Percentiles rank a stretch among this genome's conserved stretches.
Conservation (phyloP, 2,113 vertebrate species). For the Colius striatus region DNA sequence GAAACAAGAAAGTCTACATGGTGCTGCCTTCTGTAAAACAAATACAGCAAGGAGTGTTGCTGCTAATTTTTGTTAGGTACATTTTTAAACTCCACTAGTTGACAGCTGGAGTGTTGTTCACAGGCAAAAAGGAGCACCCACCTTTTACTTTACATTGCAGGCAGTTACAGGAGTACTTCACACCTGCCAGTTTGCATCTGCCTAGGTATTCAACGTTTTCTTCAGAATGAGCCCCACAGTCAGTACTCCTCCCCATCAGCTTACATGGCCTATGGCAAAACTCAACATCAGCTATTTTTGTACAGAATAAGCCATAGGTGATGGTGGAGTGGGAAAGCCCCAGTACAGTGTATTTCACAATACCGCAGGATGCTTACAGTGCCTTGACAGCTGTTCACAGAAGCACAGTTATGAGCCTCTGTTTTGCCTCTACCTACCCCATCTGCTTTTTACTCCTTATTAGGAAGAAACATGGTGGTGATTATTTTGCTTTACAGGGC, state of each 20-base stretch:
- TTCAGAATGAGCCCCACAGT: neutral
- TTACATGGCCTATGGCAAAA: neutral
- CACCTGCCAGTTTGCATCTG: constrained; percentile 63
- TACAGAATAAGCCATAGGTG: neutral
- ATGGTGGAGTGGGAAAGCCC: neutral
- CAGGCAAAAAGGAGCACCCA: neutral
- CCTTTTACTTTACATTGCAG: neutral
- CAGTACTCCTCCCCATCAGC: neutral
- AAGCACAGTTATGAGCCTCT: neutral
- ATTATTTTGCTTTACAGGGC: neutral
- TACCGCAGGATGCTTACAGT: neutral
- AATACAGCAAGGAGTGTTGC: neutral
- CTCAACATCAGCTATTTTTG: constrained; percentile 26
- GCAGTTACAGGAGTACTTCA: constrained; percentile 42
- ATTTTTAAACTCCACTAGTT: neutral
- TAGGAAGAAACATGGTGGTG: constrained; percentile 7
- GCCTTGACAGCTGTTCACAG: constrained; percentile 29
- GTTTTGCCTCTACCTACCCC: constrained; percentile 14
- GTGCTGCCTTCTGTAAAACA: neutral
- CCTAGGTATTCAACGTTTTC: neutral
- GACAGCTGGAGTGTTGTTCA: neutral
- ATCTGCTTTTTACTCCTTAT: neutral
- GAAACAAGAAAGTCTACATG: neutral
- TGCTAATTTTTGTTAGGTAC: constrained; percentile 5
- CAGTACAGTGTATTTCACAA: neutral